Conservation (phyloP, 2,797 vertebrate genomes). For the Brachyalestes nurse region DNA sequence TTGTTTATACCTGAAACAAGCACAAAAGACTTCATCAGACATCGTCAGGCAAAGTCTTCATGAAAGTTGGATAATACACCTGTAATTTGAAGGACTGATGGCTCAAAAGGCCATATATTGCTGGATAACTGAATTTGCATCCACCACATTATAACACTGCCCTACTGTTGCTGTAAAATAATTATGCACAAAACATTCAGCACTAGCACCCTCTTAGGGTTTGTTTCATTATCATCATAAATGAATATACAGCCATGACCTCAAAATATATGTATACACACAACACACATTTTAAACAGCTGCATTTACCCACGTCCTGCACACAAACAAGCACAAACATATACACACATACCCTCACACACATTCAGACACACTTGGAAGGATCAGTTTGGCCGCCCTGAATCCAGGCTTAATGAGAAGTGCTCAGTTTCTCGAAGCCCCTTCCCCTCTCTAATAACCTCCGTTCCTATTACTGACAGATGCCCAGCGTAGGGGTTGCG, state of each 20-base stretch:
- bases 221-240: not conserved
- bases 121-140: not conserved
- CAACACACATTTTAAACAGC: not conserved
- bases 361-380: constrained; percentile 32
- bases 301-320: not conserved
- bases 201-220: too few species aligned
- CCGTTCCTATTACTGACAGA: constrained; percentile 52
- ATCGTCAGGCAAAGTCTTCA: too few species aligned
- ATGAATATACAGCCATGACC: constrained; percentile 9
- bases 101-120: not conserved
- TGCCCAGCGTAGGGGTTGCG: constrained; percentile 60
- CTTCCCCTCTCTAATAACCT: constrained; percentile 18
- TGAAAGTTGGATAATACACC: too few species aligned
- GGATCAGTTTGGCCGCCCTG: constrained; percentile 26
- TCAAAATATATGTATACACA: constrained; percentile 31
- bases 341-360: constrained; percentile 39
- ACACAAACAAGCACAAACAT: not conserved
- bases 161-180: too few species aligned
- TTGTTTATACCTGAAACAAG: too few species aligned
- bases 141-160: not conserved
- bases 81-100: too few species aligned
- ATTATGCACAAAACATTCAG: too few species aligned
- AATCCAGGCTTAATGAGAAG: constrained; percentile 33
- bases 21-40: too few species aligned
- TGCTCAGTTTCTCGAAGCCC: constrained; percentile 6